Conservation (phyloP, 2,797 vertebrate species). For the Steatocranus sp. region DNA sequence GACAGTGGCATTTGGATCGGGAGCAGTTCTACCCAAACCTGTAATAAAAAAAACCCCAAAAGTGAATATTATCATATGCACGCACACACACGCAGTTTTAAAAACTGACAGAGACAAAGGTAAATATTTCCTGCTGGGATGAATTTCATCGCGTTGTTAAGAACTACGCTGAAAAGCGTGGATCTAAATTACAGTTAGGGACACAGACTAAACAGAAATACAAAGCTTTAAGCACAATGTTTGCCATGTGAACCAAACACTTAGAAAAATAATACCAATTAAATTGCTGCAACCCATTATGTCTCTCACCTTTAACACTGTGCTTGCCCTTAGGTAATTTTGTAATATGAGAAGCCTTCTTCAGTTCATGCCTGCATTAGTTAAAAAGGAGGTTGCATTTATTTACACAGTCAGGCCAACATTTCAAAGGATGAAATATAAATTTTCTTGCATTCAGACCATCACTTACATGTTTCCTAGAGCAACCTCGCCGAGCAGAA, state of each 20-base stretch:
- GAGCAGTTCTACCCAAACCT: conserved; percentile 95
- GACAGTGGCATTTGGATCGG: conserved; percentile 83
- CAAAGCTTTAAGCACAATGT: not conserved
- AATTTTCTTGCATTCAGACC: not conserved
- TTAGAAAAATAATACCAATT: not conserved
- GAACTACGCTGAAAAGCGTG: not conserved
- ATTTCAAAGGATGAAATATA: not conserved
- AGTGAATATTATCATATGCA: not conserved
- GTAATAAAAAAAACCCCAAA: not conserved
- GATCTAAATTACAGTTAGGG: not conserved
- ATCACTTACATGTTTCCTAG: conserved; percentile 94
- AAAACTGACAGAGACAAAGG: not conserved
- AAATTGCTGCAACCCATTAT: not conserved
- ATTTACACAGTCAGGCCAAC: not conserved
- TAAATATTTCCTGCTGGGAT: not conserved
- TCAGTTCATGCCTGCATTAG: conserved; percentile 87
- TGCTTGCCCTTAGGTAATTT: conserved; percentile 97
- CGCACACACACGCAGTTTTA: not conserved
- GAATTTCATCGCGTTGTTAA: rapidly evolving
- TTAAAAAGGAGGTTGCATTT: not conserved
- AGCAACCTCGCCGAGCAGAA: conserved; percentile 94
- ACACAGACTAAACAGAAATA: not conserved
- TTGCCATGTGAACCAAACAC: not conserved
- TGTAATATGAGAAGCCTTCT: conserved; percentile 92
- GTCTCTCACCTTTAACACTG: conserved; percentile 92